These are phyloP conservation scores for Myotis planiceps DNA, from an alignment of 2,797 vertebrate genomes.

Conservation along the genomic window DNA sequence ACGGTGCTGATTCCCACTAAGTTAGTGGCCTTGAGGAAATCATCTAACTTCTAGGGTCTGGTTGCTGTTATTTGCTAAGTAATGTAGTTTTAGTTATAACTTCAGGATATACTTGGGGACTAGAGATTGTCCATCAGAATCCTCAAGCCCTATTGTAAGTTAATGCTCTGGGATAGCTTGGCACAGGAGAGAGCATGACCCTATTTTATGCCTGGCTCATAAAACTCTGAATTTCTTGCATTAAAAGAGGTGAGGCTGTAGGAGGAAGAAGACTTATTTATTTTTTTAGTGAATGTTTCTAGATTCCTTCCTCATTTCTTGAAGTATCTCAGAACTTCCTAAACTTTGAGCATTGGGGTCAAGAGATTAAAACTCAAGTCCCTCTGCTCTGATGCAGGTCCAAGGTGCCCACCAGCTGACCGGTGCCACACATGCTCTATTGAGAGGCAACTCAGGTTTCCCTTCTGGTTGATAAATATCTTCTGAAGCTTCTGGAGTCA, in stretches of 20 bases:
- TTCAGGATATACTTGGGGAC: background rate
- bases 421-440: background rate
- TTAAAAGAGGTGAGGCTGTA: background rate
- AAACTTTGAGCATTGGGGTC: background rate
- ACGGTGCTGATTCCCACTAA: background rate
- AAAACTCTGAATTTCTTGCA: background rate
- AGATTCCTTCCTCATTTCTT: slow-evolving; percentile 21
- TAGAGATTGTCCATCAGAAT: background rate
- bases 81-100: background rate
- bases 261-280: background rate
- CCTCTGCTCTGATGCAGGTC: fast-evolving
- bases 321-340: background rate
- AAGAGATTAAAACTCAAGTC: background rate
- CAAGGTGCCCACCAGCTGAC: background rate
- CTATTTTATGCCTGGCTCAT: background rate
- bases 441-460: background rate
- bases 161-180: background rate
- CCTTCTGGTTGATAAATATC: background rate
- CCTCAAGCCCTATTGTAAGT: background rate
- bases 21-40: background rate
- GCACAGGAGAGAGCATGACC: background rate
- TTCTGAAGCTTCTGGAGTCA: background rate
- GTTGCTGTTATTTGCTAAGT: background rate
- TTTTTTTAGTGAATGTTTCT: background rate
- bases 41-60: background rate